Evolutionary conservation across 1,140 invertebrate genomes (phyloP), one percentile per base, ranked within the genome.

Genomic region (Penaeus japonicus): DNA sequence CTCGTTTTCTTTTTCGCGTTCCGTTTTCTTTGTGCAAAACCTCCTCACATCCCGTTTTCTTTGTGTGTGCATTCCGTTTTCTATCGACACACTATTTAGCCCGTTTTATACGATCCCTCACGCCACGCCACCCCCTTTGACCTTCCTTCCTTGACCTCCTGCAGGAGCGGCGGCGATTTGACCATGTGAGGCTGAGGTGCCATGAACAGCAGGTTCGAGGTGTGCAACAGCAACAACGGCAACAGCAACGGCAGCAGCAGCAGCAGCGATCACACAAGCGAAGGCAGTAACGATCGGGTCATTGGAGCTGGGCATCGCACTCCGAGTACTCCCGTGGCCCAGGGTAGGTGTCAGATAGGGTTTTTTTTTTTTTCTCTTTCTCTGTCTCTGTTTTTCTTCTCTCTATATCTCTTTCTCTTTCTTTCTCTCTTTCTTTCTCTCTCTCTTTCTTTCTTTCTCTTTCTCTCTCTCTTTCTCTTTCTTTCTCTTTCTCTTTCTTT

Each of bases 201-300:
- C 84, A 85, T 85, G 84, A 85, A 85, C 84, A 78, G 84, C 84
- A 85, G 39, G 70, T 85, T 78, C 35, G 84, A 85, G 54, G 65
- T 78, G 47, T 85, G 70, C 84, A 85, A 75, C 84, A 85, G 35
- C 59, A 53, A 22, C 32, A 70, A 84, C 59, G 53, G 24, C 59
- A 73, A 18, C 17, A 39, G 15, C 83, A 85, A 53, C 83, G 62
- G 30, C 32, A 84, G 30, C 47, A 85, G n/a, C 53, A 47, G 7
- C 20, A 57, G 4, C 75, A 85, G 15, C 54, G 59, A 12, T 5
- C 55, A 77, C 1, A 85, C 54, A 22, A 85, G 39, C 27, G 39
- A 7, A 30, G 27, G 24, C 82, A 84, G 22, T 62, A 73, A 7
- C 57, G 39, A 22, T 27, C 39, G 39, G 39, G 39, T 47, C 39